A percentile compares a stretch with the other conserved stretches of the same genome.
These are phyloP conservation scores for Cotesia glomerata DNA, from an alignment of 1,140 invertebrate species.

Conservation along the genomic window DNA sequence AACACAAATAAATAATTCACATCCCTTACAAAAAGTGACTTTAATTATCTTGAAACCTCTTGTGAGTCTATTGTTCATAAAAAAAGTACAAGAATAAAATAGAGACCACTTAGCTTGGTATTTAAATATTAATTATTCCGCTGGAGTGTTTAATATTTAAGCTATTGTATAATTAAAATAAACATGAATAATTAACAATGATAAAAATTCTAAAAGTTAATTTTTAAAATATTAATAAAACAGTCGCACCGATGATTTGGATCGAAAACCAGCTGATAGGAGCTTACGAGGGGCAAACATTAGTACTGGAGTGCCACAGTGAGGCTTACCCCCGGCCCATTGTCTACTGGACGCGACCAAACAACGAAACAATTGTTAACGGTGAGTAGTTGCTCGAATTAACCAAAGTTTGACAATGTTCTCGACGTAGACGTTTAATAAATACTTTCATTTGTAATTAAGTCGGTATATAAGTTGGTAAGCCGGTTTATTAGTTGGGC, in stretches of 20 bases:
- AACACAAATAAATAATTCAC: too few species aligned
- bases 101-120: too few species aligned
- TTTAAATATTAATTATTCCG: too few species aligned
- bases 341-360: constrained; percentile 65
- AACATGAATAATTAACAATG: neutral
- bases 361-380: constrained; percentile 57
- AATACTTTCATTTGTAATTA: neutral
- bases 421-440: neutral
- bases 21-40: neutral
- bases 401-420: too few species aligned
- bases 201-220: neutral
- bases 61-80: too few species aligned
- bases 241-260: constrained; percentile 66
- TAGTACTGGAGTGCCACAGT: constrained; percentile 68
- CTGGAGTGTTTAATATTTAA: too few species aligned
- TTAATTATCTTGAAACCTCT: neutral
- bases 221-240: constrained; percentile 23
- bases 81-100: too few species aligned
- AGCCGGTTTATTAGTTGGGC: too few species aligned
- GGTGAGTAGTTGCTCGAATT: constrained; percentile 38
- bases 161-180: too few species aligned
- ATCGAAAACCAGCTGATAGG: constrained; percentile 67
- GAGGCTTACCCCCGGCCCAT: constrained; percentile 68
- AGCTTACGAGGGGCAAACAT: constrained; percentile 62
- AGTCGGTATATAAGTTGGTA: too few species aligned